Evolutionary conservation across 2,888 invertebrate genomes (phyloP), one percentile per base, ranked within the genome.

Genomic region (Cataglyphis albicans): DNA sequence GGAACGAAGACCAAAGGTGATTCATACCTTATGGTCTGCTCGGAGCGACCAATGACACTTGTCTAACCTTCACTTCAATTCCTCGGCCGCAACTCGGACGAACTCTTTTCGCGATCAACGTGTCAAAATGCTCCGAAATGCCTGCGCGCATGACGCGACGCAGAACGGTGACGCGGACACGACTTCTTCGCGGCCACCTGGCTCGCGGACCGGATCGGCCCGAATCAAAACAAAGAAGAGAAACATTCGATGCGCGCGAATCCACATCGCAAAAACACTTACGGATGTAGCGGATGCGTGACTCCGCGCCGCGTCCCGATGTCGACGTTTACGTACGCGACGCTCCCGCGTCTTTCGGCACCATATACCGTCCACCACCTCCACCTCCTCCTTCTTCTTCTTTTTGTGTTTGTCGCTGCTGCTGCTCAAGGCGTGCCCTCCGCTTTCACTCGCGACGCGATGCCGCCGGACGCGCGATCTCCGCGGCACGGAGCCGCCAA

Each of bases 401-500:
- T 7, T 61, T n/a, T 3, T 21, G n/a, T 35, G 7, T 35, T 18
- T 18, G 7, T 6, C 7, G 55, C 32, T 44, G 12, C 41, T 59
- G 72, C 32, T 59, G 7, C 32, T 70, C 59, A 44, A 78, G 73
- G 72, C 38, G 41, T 75, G 85, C 82, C 82, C 67, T 81, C 81
- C 78, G 87, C 90, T 89, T 89, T 89, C 89, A 89, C 89, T 83
- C 85, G 75, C 89, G 88, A 86, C 87, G 84, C 89, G 89, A 85
- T 87, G 59, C 84, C 82, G 61, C 83, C 83, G 82, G 81, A 84
- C 81, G 82, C 87, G 83, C 87, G 78, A 89, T 74, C 73, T 67
- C 76, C 87, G 78, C 81, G 87, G 70, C 64, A 84, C 85, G 85
- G 87, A 91, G 91, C 91, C 91, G 90, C 91, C 89, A 89, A 92